phyloP scores from a whole-genome alignment of 2,888 invertebrate genomes.

The Microctonus brassicae region DNA sequence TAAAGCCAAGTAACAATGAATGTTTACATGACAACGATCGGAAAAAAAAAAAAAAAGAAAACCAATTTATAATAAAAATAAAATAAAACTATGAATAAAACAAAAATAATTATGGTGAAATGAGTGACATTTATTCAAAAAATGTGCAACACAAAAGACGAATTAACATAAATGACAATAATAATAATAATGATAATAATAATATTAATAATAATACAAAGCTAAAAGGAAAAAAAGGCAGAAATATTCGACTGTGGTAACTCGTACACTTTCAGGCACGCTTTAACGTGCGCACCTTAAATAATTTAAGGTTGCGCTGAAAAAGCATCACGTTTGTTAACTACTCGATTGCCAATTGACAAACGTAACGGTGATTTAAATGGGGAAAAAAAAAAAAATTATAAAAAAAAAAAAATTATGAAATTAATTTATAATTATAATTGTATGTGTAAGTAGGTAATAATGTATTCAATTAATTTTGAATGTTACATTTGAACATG shows the following conservation, averaged over 20 bases:
- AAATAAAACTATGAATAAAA: neutral
- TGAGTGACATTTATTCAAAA: neutral
- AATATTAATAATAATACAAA: conserved; percentile 19
- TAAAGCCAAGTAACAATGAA: neutral
- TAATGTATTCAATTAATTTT: neutral
- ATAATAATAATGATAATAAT: neutral
- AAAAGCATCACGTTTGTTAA: conserved; percentile 10
- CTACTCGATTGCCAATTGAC: neutral
- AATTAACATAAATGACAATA: neutral
- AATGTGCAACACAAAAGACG: neutral
- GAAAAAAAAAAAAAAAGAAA: neutral
- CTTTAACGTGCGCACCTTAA: conserved; percentile 23
- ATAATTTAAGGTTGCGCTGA: neutral
- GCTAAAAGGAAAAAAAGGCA: conserved; percentile 25
- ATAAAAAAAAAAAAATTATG: too few relatives aligned
- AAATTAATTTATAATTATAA: conserved; percentile 4
- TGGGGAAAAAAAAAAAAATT: neutral
- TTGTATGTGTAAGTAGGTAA: neutral
- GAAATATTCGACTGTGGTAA: conserved; percentile 53
- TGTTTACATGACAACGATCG: neutral
- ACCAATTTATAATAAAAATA: neutral
- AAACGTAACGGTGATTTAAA: conserved; percentile 27
- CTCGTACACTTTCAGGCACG: conserved; percentile 55
- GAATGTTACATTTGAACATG: neutral
- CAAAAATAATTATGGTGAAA: neutral